phyloP scores from a whole-genome alignment of 2,888 invertebrate species.

The Pedicia rivosa region DNA sequence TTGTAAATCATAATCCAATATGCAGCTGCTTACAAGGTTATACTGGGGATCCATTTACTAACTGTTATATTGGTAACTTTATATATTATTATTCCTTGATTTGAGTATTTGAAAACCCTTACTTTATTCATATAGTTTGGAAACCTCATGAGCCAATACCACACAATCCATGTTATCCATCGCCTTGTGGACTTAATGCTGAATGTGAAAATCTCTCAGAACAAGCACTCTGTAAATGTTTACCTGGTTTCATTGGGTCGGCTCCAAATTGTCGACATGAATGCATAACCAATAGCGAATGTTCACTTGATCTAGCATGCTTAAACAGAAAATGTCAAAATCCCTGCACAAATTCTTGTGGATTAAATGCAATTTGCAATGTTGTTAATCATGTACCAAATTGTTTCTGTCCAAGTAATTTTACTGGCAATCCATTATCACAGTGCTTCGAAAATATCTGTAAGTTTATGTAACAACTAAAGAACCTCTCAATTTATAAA shows the following conservation, averaged over 20 bases:
- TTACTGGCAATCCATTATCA: slow-evolving; percentile 64
- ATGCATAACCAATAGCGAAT: slow-evolving; percentile 69
- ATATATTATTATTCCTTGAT: too few species aligned
- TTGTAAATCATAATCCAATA: slow-evolving; percentile 65
- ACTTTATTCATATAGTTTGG: too few species aligned
- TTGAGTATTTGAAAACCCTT: too few species aligned
- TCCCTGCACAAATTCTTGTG: slow-evolving; percentile 68
- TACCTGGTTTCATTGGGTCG: slow-evolving; percentile 56
- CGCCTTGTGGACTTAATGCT: slow-evolving; percentile 67
- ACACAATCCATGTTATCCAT: slow-evolving; percentile 44
- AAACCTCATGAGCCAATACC: slow-evolving; percentile 8
- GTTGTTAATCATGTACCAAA: slow-evolving; percentile 74
- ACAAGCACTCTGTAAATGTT: slow-evolving; percentile 54
- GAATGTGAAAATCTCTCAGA: slow-evolving; percentile 40
- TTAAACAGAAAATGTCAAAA: slow-evolving; percentile 63
- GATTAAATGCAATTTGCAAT: slow-evolving; percentile 57
- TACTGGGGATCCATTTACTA: slow-evolving; percentile 58
- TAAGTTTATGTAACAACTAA: too few species aligned
- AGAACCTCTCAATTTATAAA: too few species aligned
- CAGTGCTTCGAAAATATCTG: too few species aligned
- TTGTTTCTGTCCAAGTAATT: slow-evolving; percentile 57
- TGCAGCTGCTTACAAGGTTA: slow-evolving; percentile 53
- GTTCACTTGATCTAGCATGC: slow-evolving; percentile 57
- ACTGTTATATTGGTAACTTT: too few species aligned
- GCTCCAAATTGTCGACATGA: slow-evolving; percentile 68